Base-by-base conservation (phyloP, 2,113 vertebrate genomes). In the Pollachius pollachius region DNA sequence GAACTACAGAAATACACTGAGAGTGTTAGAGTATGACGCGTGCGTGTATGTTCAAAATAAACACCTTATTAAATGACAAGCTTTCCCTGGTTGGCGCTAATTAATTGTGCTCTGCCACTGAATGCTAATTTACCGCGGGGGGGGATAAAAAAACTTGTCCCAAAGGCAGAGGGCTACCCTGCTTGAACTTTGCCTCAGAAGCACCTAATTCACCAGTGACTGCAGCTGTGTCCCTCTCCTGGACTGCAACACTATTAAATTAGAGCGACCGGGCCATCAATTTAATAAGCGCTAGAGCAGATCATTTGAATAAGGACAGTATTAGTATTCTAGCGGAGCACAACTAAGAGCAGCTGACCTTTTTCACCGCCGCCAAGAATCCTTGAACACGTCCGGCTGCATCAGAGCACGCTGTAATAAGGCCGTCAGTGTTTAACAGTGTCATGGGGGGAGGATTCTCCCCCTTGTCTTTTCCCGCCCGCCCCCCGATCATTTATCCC, bases 311-410 rank as follows among this genome's bases (percentile, higher is more conserved):
- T 98, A 96, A 97, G 94, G 94, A 94, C 88, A 93, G 86, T 94
- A 97, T 99, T 98, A 98, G 95, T 96, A 99, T 98, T 98, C 96
- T 91, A 86, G 87, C 89, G 89, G 93, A 94, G 95, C 94, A 92
- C 94, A 93, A 93, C 94, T 95, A 97, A 97, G 96, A 97, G 95
- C 94, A 96, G 94, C 95, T 96, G 96, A 98, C 96, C 96, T 98
- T 99, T 98, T 94, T 95, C 94, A 94, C 95, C 90, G 91, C 90
- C 65, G 73, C 94, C 92, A 94, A 34, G 95, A 94, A 96, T 96
- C 95, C 95, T 98, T 97, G 94, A 97, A 94, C 94, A 95, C 93
- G 95, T 94, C 93, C 89, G 91, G 93, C 92, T 91, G 94, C 96
- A 96, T 96, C 84, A 85, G 92, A 95, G 94, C 93, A 92, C 88